Conservation (phyloP, 2,797 vertebrate species). For the Geotrypetes seraphini region DNA sequence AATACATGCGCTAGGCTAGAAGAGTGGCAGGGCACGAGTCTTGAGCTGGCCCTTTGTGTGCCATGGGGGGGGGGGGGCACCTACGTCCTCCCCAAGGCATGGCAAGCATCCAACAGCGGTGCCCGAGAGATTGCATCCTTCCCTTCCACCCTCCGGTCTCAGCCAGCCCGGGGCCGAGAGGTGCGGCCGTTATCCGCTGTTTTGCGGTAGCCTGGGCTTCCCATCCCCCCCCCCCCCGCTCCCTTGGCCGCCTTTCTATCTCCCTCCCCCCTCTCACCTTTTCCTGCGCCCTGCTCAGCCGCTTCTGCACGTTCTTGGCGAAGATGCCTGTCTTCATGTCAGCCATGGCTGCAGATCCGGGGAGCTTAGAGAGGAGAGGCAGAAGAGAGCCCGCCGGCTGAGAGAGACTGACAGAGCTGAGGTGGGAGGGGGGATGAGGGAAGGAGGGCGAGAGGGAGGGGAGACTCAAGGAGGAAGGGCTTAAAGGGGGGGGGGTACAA, state of each 20-base stretch:
- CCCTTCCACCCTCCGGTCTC: background rate
- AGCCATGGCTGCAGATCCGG: constrained; percentile 72
- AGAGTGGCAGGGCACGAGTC: no score
- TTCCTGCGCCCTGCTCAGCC: constrained; percentile 83
- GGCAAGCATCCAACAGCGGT: no score
- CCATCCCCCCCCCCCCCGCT: background rate
- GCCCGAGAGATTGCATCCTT: background rate
- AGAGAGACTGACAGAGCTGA: background rate
- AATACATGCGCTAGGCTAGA: no score
- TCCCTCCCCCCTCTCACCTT: constrained; percentile 59
- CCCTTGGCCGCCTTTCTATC: background rate
- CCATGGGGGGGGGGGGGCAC: no score
- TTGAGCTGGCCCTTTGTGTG: no score
- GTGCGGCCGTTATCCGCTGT: no score
- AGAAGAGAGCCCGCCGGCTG: constrained; percentile 18
- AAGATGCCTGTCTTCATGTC: constrained; percentile 93
- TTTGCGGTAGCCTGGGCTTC: no score
- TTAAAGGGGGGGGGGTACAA: constrained; percentile 2
- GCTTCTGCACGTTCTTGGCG: constrained; percentile 93
- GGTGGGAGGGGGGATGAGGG: background rate
- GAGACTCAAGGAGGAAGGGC: background rate
- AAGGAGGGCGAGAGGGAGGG: constrained; percentile 1
- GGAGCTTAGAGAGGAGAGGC: constrained; percentile 16
- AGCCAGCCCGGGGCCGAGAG: background rate
- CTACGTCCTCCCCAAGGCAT: no score